A percentile compares a stretch with the other conserved stretches of the same genome.
Conservation (phyloP, 53 echinoderm and acorn worm species). For the Zoroaster sp. region DNA sequence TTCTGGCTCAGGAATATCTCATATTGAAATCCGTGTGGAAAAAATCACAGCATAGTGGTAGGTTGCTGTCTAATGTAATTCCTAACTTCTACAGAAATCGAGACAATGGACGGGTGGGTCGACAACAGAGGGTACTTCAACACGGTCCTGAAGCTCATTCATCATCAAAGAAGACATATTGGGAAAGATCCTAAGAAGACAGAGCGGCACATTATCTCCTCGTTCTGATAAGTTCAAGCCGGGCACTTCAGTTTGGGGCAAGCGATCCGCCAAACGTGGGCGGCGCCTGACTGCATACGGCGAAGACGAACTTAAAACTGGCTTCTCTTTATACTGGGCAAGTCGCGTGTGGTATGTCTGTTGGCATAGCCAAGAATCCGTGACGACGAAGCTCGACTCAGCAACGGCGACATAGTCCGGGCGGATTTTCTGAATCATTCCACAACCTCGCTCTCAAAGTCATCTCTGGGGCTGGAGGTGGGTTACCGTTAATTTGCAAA, state of each 20-base stretch:
- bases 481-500: constrained; percentile 66
- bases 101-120: constrained; percentile 68
- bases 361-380: constrained; percentile 27
- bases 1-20: constrained; percentile 63
- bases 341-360: constrained; percentile 53
- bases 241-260: constrained; percentile 66
- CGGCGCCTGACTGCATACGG: constrained; percentile 63
- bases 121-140: constrained; percentile 65
- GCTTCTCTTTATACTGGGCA: constrained; percentile 82
- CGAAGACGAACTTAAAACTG: constrained; percentile 56
- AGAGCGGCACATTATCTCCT: constrained; percentile 50
- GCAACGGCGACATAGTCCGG: constrained; percentile 75
- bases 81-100: constrained; percentile 77
- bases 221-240: constrained; percentile 76
- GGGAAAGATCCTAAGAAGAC: constrained; percentile 22
- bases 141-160: constrained; percentile 49
- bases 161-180: constrained; percentile 59
- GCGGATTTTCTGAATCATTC: constrained; percentile 86
- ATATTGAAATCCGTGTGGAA: constrained; percentile 63
- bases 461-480: constrained; percentile 78
- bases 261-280: constrained; percentile 88
- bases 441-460: constrained; percentile 94
- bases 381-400: constrained; percentile 38
- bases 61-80: constrained; percentile 60
- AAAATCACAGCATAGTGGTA: constrained; percentile 66